Conservation (phyloP, 37 sponge, comb jelly and placozoan genomes). For the Chondrilla cf. caribensis region DNA sequence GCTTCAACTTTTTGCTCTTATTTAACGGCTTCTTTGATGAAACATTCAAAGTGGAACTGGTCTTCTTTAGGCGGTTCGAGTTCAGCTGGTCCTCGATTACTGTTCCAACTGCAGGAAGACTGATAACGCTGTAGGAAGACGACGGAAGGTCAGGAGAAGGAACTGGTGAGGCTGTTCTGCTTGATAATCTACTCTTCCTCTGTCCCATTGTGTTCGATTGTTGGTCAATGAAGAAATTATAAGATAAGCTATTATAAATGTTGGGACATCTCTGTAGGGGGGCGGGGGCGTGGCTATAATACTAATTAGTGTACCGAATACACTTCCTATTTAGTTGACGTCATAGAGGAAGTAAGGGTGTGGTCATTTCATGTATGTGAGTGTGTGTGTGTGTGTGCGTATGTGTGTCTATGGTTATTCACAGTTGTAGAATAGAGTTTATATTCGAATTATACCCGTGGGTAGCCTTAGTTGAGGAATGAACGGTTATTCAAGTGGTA, state of each 20-base stretch:
- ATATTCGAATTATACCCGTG: neutral
- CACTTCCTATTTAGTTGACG: neutral
- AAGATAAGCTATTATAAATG: too few species aligned
- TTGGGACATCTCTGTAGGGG: slow-evolving; percentile 22
- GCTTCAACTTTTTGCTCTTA: neutral
- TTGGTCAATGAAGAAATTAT: too few species aligned
- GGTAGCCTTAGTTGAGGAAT: neutral
- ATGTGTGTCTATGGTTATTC: too few species aligned
- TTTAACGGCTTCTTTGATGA: slow-evolving; percentile 26
- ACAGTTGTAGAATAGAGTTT: too few species aligned
- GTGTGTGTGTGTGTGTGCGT: neutral
- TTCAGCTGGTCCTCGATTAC: slow-evolving; percentile 13
- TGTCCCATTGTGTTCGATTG: slow-evolving; percentile 27
- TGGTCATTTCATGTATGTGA: neutral
- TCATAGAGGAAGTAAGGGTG: slow-evolving; percentile 20
- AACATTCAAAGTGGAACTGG: slow-evolving; percentile 19
- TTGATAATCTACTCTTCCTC: neutral
- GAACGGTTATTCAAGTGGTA: slow-evolving; percentile 10
- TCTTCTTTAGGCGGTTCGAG: neutral
- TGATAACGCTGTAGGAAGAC: slow-evolving; percentile 28
- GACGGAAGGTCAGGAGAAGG: neutral
- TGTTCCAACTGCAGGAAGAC: slow-evolving; percentile 44
- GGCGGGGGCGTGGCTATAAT: neutral
- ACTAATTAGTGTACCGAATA: too few species aligned
- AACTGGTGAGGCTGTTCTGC: neutral